Evolutionary conservation across 2,113 vertebrate genomes (phyloP).

Genomic region (Podocnemis expansa): DNA sequence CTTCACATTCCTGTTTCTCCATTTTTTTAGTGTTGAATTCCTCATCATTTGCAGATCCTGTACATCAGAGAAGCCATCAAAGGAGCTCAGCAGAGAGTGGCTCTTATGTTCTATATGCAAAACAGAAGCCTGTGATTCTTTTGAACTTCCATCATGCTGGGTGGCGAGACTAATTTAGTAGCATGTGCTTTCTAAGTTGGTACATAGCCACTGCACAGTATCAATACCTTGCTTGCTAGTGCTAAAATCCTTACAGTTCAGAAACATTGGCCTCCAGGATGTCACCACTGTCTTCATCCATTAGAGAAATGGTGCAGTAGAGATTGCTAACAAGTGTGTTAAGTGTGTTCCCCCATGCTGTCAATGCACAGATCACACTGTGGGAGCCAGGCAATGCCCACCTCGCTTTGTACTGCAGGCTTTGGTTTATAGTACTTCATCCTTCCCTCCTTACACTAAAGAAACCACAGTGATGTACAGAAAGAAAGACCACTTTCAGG

Average conservation of each 20-base stretch:
- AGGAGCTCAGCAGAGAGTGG: not conserved
- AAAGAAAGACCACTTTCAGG: not conserved
- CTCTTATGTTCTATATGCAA: not conserved
- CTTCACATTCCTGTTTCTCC: not conserved
- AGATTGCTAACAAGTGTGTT: not conserved
- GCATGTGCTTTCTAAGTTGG: not conserved
- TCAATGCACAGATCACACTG: not conserved
- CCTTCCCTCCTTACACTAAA: not conserved
- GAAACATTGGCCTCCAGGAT: not conserved
- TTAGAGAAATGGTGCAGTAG: not conserved
- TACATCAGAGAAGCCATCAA: constrained; percentile 9
- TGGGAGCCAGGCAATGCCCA: not conserved
- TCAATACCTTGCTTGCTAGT: not conserved
- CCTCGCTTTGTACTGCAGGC: not conserved
- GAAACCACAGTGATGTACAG: not conserved
- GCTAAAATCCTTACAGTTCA: not conserved
- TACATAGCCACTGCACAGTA: not conserved
- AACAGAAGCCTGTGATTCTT: not conserved
- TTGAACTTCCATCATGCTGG: not conserved
- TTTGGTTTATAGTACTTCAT: not conserved
- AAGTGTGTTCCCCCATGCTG: not conserved
- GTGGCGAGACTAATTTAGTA: not conserved
- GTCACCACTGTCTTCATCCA: not conserved
- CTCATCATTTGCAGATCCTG: not conserved
- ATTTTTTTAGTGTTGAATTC: not conserved